Conservation (phyloP, 1,140 invertebrate genomes). For the Pemphigus obesinymphae region DNA sequence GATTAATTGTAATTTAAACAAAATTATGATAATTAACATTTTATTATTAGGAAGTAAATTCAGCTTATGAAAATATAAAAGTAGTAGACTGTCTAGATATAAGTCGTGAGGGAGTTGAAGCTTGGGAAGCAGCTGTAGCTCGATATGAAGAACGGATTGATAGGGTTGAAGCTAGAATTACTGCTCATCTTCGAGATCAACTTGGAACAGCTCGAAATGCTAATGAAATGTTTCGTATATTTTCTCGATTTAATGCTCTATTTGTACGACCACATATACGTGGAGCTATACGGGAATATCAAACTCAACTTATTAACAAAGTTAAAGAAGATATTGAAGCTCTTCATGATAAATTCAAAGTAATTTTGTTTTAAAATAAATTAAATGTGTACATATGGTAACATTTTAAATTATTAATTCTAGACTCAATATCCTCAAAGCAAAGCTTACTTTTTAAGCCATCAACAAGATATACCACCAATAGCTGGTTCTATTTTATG, state of each 20-base stretch:
- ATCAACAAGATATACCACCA: conserved; percentile 88
- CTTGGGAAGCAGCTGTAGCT: conserved; percentile 93
- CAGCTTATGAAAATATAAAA: conserved; percentile 98
- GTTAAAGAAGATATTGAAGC: conserved; percentile 99
- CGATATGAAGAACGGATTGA: conserved; percentile 96
- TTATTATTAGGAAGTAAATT: conserved; percentile 69
- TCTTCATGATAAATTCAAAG: conserved; percentile 97
- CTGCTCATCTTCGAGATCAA: conserved; percentile 92
- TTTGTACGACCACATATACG: conserved; percentile 98
- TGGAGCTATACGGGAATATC: conserved; percentile 97
- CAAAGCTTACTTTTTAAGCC: conserved; percentile 84
- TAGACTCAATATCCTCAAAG: conserved; percentile 55
- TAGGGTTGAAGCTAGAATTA: conserved; percentile 86
- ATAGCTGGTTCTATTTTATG: conserved; percentile 97
- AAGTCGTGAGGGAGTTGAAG: conserved; percentile 89
- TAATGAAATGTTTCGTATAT: conserved; percentile 98
- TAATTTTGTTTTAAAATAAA: conserved; percentile 50
- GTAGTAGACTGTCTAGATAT: conserved; percentile 98
- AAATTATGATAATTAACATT: background rate
- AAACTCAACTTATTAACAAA: conserved; percentile 96
- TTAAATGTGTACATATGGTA: background rate
- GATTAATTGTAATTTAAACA: background rate
- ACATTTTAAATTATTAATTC: background rate
- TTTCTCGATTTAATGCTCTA: conserved; percentile 95
- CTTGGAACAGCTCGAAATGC: conserved; percentile 97